These are phyloP conservation scores for Clarias magur DNA, from an alignment of 2,113 vertebrate species.

Conservation along the genomic window DNA sequence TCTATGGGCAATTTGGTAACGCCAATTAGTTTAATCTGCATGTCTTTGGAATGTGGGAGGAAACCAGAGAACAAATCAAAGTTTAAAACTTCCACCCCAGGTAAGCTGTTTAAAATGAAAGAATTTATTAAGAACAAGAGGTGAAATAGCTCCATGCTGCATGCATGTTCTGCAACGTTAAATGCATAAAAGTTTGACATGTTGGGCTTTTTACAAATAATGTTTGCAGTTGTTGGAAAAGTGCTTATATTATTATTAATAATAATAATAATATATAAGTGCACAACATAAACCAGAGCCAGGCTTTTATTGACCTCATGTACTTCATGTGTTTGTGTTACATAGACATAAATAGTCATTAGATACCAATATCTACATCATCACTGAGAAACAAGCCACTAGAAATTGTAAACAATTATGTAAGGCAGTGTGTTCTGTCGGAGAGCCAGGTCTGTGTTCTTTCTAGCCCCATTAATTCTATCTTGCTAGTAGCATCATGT, in stretches of 20 bases:
- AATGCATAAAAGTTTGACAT: not conserved
- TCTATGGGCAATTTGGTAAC: no score
- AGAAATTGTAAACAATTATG: not conserved
- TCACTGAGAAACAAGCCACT: not conserved
- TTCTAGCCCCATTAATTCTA: not conserved
- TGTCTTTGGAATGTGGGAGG: no score
- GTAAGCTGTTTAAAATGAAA: not conserved
- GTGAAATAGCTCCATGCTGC: not conserved
- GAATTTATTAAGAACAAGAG: not conserved
- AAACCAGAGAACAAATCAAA: no score
- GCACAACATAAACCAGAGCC: not conserved
- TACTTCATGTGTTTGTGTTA: not conserved
- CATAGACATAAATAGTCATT: not conserved
- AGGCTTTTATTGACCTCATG: not conserved
- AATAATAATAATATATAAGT: not conserved
- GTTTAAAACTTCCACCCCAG: not conserved
- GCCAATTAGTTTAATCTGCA: no score
- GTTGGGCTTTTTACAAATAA: not conserved
- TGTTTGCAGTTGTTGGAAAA: not conserved
- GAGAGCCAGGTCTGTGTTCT: not conserved
- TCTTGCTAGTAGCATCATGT: constrained; percentile 20
- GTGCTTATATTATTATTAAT: no score
- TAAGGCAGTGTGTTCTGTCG: not conserved
- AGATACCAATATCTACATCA: not conserved
- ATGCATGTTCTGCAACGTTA: not conserved